A percentile compares a stretch with the other conserved stretches of the same genome.
Evolutionary conservation across 2,113 vertebrate genomes (phyloP).

Genomic region (Gallinago undulata): DNA sequence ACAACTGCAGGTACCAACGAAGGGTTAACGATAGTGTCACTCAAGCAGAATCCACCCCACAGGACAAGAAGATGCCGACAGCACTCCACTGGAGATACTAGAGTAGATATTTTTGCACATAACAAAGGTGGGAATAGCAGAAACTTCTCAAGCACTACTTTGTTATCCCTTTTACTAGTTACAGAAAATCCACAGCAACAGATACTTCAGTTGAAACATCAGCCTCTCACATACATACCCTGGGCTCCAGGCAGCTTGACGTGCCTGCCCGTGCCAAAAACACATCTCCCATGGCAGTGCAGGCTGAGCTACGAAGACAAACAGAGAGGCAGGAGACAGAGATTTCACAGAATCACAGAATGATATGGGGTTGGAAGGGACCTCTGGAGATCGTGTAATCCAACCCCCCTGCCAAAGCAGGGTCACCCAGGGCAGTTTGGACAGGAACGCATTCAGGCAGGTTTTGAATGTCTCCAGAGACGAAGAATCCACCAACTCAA

Average conservation of each 20-base stretch:
- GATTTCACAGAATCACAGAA: background rate
- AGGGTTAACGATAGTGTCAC: background rate
- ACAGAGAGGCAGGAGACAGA: background rate
- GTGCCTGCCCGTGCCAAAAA: background rate
- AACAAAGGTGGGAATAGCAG: background rate
- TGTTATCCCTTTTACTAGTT: background rate
- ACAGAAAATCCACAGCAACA: background rate
- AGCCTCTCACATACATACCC: background rate
- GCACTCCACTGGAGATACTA: background rate
- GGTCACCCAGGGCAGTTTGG: no score
- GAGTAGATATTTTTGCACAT: background rate
- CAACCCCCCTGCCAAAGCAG: no score
- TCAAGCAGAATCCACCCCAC: background rate
- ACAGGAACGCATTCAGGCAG: no score
- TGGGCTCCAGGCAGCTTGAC: background rate
- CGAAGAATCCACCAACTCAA: no score
- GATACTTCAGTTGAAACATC: background rate
- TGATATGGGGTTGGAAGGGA: no score
- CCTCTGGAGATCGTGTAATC: no score
- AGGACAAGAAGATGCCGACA: background rate
- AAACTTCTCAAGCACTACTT: background rate
- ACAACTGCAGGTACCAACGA: background rate
- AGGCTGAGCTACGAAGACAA: background rate
- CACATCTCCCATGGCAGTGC: rapidly evolving
- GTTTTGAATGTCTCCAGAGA: no score